Evolutionary conservation across 1,140 invertebrate species (phyloP).

Genomic region (Mamestra configurata): DNA sequence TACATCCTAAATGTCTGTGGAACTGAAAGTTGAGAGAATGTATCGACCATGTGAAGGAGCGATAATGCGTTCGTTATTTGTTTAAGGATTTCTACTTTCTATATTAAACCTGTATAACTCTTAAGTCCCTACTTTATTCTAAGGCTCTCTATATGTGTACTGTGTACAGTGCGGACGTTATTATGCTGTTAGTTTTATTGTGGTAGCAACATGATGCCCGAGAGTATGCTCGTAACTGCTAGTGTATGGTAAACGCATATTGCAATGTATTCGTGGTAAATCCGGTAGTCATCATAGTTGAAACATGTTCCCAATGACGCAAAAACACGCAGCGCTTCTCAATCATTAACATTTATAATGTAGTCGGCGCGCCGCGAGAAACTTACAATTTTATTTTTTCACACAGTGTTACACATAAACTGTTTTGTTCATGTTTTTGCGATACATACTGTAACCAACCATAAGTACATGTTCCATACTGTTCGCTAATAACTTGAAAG

Average conservation of each 20-base stretch:
- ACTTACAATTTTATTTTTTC: background rate
- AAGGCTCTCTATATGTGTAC: background rate
- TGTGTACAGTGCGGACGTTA: background rate
- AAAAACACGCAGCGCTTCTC: background rate
- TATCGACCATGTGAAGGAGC: background rate
- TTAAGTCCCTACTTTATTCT: too few relatives aligned
- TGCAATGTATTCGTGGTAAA: background rate
- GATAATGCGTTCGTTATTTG: background rate
- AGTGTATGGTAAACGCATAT: background rate
- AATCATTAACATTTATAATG: constrained; percentile 1
- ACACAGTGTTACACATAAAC: background rate
- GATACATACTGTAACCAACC: background rate
- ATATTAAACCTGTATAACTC: background rate
- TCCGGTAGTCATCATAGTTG: background rate
- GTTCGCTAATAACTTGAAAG: background rate
- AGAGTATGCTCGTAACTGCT: background rate
- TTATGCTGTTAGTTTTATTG: background rate
- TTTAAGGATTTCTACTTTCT: constrained; percentile 8
- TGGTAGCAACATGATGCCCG: background rate
- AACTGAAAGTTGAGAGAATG: constrained; percentile 3
- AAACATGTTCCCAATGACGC: background rate
- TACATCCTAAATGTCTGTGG: background rate
- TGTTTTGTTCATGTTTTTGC: background rate
- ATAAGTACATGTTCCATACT: background rate
- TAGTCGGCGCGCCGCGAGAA: background rate